A percentile compares a stretch with the other conserved stretches of the same genome.
Evolutionary conservation across 2,888 invertebrate species (phyloP).

Genomic region (Dolichopus griseipennis): DNA sequence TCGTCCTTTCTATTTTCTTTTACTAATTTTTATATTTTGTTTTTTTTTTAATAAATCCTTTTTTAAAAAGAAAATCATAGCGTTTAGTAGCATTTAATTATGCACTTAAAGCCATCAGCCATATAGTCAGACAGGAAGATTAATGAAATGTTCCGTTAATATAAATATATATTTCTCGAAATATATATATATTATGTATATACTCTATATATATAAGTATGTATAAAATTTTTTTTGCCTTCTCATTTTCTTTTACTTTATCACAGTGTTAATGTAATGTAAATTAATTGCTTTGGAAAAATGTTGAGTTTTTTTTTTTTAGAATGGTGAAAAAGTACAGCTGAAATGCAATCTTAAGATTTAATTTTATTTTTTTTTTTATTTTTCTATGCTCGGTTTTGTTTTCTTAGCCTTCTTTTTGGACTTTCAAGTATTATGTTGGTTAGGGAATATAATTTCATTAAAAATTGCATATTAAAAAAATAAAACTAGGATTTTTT

Average conservation of each 20-base stretch:
- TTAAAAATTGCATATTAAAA: neutral
- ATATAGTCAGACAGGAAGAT: neutral
- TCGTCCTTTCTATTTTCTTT: too few species aligned
- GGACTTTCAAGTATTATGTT: neutral
- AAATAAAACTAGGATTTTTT: too few species aligned
- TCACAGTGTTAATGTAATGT: constrained; percentile 3
- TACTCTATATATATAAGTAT: too few species aligned
- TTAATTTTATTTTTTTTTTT: neutral
- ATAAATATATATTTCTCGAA: neutral
- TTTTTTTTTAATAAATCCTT: neutral
- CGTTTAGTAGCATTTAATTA: constrained; percentile 6
- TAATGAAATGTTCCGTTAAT: neutral
- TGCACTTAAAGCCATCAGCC: constrained; percentile 6
- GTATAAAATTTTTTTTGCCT: neutral
- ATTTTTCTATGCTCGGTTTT: neutral
- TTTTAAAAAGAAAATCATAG: neutral
- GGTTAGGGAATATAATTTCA: neutral
- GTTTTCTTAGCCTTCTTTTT: neutral
- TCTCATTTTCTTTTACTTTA: neutral
- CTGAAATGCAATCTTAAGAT: neutral
- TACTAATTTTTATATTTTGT: too few species aligned
- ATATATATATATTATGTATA: neutral
- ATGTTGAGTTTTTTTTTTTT: too few species aligned
- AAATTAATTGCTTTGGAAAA: neutral
- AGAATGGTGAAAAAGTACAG: neutral